These are phyloP conservation scores for Phytoseiulus persimilis DNA, from an alignment of 2,888 invertebrate genomes.

Conservation along the genomic window DNA sequence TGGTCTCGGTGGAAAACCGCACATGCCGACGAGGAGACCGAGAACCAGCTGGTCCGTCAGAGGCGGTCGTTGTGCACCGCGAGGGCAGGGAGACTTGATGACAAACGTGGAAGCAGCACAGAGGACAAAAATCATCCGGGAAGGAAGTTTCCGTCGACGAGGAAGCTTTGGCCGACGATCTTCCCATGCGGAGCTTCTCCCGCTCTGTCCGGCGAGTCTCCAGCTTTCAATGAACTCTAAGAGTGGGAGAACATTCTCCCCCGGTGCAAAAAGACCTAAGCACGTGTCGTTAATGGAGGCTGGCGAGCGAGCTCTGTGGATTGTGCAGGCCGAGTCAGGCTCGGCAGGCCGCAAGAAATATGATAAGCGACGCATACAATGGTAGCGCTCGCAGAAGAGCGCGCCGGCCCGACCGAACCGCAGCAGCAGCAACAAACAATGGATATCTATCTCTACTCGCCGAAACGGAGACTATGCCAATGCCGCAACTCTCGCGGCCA, in stretches of 20 bases:
- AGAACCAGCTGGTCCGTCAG: not conserved
- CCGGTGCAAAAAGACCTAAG: not conserved
- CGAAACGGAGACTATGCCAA: not conserved
- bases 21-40: too few relatives aligned
- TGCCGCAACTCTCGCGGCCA: not conserved
- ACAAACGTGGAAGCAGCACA: not conserved
- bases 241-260: not conserved
- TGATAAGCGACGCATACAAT: not conserved
- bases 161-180: not conserved
- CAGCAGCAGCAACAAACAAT: not conserved
- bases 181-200: not conserved
- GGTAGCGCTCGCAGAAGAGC: not conserved
- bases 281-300: not conserved
- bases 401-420: not conserved
- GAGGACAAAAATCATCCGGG: not conserved
- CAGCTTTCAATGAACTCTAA: not conserved
- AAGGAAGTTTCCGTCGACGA: not conserved
- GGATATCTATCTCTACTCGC: not conserved
- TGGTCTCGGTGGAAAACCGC: too few relatives aligned
- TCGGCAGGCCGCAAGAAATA: not conserved
- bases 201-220: not conserved
- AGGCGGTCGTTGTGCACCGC: not conserved
- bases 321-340: not conserved
- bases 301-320: not conserved
- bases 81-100: too few relatives aligned